Evolutionary conservation across 2,888 invertebrate genomes (phyloP), one percentile per base, ranked within the genome.

Genomic region (Athalia rosae): DNA sequence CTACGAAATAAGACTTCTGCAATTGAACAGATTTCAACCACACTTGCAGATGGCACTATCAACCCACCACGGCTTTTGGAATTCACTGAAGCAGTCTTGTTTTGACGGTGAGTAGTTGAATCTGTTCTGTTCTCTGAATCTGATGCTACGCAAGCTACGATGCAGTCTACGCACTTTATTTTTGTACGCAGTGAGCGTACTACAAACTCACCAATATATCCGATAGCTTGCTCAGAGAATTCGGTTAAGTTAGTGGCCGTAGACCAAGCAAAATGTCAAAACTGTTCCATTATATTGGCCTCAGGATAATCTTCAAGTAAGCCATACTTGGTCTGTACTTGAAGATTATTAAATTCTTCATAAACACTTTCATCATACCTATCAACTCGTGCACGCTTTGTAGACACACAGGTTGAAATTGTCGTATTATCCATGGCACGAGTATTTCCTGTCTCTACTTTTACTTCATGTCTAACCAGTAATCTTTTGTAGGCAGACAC

Each of bases 1-100:
- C 50, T 59, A 3, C 48, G 7, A 7, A 76, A 63, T 13, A 76
- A 43, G n/a, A 56, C 5, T 76, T 78, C 77, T 56, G 71, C 11
- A 43, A 41, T n/a, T n/a, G 13, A 11, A 56, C 78, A 80, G 13
- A 81, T 78, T 77, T 64, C 56, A n/a, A 78, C 45, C 8, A 79
- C 78, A n/a, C 77, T 79, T 43, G 41, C 0, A 15, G 78, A 79
- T 6, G 80, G 79, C 76, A 50, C 78, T 15, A 78, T 48, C 9
- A 80, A 47, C 4, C 76, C 79, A 8, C 77, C 67, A 43, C 66
- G 59, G 41, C 28, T 79, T 76, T 80, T 80, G 4, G 64, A n/a
- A 9, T 53, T 28, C 7, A 56, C 28, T n/a, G 43, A 47, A 56
- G 28, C 13, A 28, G 28, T 61, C 61, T 77, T 11, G 3, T 61